Conservation (phyloP, 2,888 invertebrate genomes). For the Nematopogon swammerdamellus region DNA sequence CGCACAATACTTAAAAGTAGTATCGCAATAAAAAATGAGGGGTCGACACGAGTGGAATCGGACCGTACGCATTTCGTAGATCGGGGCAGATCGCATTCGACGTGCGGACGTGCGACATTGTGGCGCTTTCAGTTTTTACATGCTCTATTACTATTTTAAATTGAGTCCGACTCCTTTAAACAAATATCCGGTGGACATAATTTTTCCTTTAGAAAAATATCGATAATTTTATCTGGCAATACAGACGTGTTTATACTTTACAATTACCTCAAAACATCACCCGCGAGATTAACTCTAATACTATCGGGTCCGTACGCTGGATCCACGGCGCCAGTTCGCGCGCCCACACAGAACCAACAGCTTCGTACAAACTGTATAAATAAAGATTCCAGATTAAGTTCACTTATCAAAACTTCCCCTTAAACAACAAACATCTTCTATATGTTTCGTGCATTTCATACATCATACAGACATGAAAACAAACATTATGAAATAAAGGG, state of each 20-base stretch:
- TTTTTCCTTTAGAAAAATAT: conserved; percentile 51
- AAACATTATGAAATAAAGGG: conserved; percentile 36
- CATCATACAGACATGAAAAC: conserved; percentile 69
- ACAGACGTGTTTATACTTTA: conserved; percentile 48
- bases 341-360: conserved; percentile 29
- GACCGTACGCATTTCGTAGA: too few species aligned
- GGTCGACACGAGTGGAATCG: background rate
- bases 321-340: conserved; percentile 45
- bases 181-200: conserved; percentile 39
- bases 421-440: conserved; percentile 67
- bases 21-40: background rate
- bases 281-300: conserved; percentile 39
- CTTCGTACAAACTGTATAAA: conserved; percentile 33
- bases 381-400: conserved; percentile 42
- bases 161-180: background rate
- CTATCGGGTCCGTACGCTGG: conserved; percentile 44
- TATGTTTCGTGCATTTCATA: conserved; percentile 87
- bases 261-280: conserved; percentile 33
- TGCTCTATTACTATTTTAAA: background rate
- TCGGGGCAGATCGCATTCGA: too few species aligned
- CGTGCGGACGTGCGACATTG: too few species aligned
- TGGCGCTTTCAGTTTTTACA: background rate
- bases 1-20: background rate
- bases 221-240: conserved; percentile 58
- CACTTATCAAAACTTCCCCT: conserved; percentile 29